Evolutionary conservation across 2,113 vertebrate genomes (phyloP).

Genomic region (Corynorhinus townsendii): DNA sequence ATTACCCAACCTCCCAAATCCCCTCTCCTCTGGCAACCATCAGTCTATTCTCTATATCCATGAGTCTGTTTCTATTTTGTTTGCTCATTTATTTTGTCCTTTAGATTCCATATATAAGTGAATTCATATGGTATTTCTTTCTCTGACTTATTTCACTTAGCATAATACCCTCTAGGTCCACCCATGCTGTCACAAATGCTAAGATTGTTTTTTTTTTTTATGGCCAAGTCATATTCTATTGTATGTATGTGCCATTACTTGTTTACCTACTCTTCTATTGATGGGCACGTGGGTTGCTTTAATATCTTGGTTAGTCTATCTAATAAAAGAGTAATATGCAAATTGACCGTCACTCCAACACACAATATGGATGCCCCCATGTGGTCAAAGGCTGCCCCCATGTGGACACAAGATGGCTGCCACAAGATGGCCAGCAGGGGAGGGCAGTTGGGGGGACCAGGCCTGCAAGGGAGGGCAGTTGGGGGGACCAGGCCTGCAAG

Average conservation of each 20-base stretch:
- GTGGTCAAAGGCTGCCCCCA: too few species aligned
- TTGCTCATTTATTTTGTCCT: too few species aligned
- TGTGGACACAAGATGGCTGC: too few species aligned
- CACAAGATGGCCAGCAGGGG: too few species aligned
- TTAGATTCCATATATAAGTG: too few species aligned
- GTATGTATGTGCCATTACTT: background rate
- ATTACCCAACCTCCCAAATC: background rate
- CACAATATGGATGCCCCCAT: too few species aligned
- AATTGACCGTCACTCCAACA: too few species aligned
- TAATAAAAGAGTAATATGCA: too few species aligned
- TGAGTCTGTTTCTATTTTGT: background rate
- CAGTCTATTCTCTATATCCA: background rate
- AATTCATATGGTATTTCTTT: too few species aligned
- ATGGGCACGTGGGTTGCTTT: background rate
- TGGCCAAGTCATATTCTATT: background rate
- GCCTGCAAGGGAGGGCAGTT: too few species aligned
- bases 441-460: too few species aligned
- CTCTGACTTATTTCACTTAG: background rate
- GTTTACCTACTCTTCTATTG: background rate
- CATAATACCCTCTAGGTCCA: background rate
- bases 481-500: too few species aligned
- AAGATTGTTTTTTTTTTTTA: background rate
- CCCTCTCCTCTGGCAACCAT: background rate
- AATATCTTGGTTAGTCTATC: background rate
- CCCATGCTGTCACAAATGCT: background rate